Evolutionary conservation across 2,113 vertebrate species (phyloP).

Genomic region (Calonectris borealis): DNA sequence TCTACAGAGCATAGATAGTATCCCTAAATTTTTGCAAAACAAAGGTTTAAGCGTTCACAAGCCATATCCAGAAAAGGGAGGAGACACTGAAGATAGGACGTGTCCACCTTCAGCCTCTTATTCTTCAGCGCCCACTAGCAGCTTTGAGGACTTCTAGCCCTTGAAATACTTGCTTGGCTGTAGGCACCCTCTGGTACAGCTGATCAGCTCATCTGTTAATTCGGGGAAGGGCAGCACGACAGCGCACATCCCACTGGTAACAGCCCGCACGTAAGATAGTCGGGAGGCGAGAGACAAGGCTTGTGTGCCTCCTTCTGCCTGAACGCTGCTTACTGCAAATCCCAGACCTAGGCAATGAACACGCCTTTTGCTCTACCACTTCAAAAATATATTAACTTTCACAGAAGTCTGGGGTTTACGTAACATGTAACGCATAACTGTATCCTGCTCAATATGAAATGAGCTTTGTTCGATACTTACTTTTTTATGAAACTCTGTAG

Average conservation of each 20-base stretch:
- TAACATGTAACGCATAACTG: accelerated
- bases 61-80: neutral
- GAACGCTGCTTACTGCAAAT: accelerated
- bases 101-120: neutral
- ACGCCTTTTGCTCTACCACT: neutral
- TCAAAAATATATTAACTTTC: neutral
- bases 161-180: neutral
- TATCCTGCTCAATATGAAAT: neutral
- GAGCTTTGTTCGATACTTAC: conserved; percentile 52
- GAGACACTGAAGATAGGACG: neutral
- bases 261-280: accelerated
- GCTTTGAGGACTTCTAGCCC: neutral
- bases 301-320: neutral
- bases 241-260: neutral
- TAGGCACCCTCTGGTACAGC: neutral
- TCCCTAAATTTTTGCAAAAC: neutral
- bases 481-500: conserved; percentile 89
- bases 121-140: neutral
- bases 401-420: accelerated
- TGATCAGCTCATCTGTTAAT: neutral
- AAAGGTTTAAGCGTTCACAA: neutral
- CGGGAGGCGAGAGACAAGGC: accelerated
- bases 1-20: neutral
- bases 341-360: neutral
- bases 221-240: neutral